A percentile compares a stretch with the other conserved stretches of the same genome.
Evolutionary conservation across 1,140 invertebrate species (phyloP).

Genomic region (Anastrepha obliqua): DNA sequence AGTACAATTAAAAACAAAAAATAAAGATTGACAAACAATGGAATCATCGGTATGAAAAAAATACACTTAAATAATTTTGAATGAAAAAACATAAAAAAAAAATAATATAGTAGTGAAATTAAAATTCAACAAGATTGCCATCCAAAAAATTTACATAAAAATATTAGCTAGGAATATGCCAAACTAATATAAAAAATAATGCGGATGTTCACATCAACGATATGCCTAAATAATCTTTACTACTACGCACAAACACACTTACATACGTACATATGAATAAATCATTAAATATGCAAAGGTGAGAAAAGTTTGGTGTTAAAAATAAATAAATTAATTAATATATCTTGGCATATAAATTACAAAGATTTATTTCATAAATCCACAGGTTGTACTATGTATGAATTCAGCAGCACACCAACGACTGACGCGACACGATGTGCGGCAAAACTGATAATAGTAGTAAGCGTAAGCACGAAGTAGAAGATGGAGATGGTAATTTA

Average conservation of each 20-base stretch:
- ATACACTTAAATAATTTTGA: not conserved
- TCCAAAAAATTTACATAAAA: slow-evolving; percentile 10
- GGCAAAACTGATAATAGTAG: too few relatives aligned
- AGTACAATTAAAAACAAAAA: not conserved
- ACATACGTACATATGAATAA: not conserved
- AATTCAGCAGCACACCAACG: too few relatives aligned
- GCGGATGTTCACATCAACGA: slow-evolving; percentile 17
- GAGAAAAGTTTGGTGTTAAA: too few relatives aligned
- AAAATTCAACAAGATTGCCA: not conserved
- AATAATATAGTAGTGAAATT: not conserved
- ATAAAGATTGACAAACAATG: slow-evolving; percentile 3
- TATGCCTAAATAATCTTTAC: not conserved
- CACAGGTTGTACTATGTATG: not conserved
- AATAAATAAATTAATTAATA: not conserved
- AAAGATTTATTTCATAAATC: not conserved
- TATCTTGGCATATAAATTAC: not conserved
- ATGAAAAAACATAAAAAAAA: not conserved
- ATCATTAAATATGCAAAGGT: too few relatives aligned
- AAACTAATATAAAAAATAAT: slow-evolving; percentile 7
- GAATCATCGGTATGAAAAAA: not conserved
- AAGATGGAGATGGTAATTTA: too few relatives aligned
- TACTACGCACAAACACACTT: not conserved
- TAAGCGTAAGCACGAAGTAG: too few relatives aligned
- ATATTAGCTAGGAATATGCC: slow-evolving; percentile 13
- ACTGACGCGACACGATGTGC: too few relatives aligned